These are phyloP conservation scores for Ptilodon capucinus DNA, from an alignment of 2,888 invertebrate species.

Conservation along the genomic window DNA sequence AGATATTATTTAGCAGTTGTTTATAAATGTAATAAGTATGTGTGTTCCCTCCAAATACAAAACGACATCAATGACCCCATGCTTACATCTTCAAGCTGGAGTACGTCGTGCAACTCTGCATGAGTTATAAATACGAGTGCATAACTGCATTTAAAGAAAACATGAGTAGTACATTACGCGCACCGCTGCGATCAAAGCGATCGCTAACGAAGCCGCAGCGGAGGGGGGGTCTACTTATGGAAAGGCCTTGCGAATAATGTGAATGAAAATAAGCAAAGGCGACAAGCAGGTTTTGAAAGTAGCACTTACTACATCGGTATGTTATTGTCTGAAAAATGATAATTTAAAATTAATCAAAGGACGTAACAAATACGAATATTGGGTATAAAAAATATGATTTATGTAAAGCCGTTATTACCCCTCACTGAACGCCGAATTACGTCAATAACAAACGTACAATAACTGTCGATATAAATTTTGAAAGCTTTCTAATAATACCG, in stretches of 20 bases:
- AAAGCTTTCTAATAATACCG: conserved; percentile 28
- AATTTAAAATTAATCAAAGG: neutral
- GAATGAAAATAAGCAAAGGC: neutral
- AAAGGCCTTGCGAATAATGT: neutral
- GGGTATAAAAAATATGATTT: neutral
- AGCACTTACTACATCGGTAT: no score
- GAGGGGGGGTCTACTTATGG: neutral
- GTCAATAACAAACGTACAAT: conserved; percentile 14
- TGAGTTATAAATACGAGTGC: conserved; percentile 2
- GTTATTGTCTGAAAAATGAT: no score
- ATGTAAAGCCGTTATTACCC: neutral
- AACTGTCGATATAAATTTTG: conserved; percentile 23
- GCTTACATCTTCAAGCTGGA: no score
- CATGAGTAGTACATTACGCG: conserved; percentile 39
- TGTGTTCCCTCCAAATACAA: no score
- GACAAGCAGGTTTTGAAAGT: no score
- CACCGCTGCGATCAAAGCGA: conserved; percentile 33
- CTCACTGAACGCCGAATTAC: neutral
- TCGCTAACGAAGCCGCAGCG: conserved; percentile 41
- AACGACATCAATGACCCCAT: no score
- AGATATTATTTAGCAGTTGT: no score
- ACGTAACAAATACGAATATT: neutral
- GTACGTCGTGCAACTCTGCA: neutral
- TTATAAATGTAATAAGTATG: no score
- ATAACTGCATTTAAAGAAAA: conserved; percentile 32